Conservation (phyloP, 2,888 invertebrate genomes). For the Apodemia duryi region DNA sequence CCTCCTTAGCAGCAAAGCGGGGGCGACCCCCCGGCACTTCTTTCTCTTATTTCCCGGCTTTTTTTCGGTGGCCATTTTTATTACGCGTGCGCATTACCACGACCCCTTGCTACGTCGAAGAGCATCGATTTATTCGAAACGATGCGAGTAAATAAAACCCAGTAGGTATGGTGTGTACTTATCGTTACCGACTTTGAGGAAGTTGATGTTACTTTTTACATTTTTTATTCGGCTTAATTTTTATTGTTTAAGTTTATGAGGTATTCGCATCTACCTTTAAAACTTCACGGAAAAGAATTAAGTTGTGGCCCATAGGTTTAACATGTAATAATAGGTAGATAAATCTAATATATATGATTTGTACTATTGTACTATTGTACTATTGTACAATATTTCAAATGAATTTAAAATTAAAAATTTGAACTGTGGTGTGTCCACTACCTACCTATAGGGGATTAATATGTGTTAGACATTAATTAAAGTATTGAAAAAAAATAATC, state of each 20-base stretch:
- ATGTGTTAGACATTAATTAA: too few species aligned
- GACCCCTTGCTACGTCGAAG: constrained; percentile 37
- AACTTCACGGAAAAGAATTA: not conserved
- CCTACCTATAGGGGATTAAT: too few species aligned
- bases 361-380: too few species aligned
- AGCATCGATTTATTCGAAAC: constrained; percentile 64
- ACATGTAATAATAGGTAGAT: too few species aligned
- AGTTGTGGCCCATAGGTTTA: not conserved
- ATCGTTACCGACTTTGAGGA: constrained; percentile 10
- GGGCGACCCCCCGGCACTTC: constrained; percentile 48
- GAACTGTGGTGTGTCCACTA: too few species aligned
- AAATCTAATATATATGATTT: too few species aligned
- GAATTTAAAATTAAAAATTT: too few species aligned
- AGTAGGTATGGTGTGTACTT: constrained; percentile 33
- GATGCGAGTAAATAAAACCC: constrained; percentile 54
- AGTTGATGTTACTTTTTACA: not conserved
- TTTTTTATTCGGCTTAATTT: not conserved
- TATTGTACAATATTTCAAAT: too few species aligned
- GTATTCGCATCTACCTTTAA: not conserved
- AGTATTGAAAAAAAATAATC: too few species aligned
- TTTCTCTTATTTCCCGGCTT: constrained; percentile 74
- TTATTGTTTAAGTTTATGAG: too few species aligned
- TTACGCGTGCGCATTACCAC: constrained; percentile 58
- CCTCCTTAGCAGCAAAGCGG: constrained; percentile 44
- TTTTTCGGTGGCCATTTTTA: constrained; percentile 73